These are phyloP conservation scores for Anser cygnoides DNA, from an alignment of 2,113 vertebrate species.

Conservation along the genomic window DNA sequence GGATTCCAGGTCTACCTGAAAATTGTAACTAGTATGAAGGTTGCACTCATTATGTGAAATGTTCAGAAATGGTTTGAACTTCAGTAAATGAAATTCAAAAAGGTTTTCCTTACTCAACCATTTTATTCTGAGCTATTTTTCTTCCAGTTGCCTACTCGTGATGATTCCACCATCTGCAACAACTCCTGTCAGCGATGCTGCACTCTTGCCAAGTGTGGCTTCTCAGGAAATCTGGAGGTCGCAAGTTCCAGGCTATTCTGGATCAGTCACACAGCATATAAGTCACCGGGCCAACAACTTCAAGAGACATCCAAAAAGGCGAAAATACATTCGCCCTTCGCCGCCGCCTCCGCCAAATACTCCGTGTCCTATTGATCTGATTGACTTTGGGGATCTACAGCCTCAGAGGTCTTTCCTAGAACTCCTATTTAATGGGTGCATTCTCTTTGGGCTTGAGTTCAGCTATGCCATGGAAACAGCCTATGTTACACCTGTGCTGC, in stretches of 20 bases:
- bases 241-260: slow-evolving; percentile 81
- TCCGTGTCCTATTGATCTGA: slow-evolving; percentile 87
- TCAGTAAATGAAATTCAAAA: not conserved
- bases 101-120: not conserved
- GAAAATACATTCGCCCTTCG: slow-evolving; percentile 89
- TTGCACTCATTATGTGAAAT: not conserved
- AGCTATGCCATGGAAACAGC: slow-evolving; percentile 99
- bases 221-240: slow-evolving; percentile 88
- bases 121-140: not conserved
- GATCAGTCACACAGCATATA: slow-evolving; percentile 85
- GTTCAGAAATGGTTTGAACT: not conserved
- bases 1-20: not conserved
- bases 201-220: slow-evolving; percentile 75
- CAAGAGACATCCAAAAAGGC: slow-evolving; percentile 92
- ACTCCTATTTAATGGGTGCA: slow-evolving; percentile 91
- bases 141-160: not conserved
- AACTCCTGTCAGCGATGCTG: slow-evolving; percentile 81
- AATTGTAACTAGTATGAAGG: not conserved
- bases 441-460: slow-evolving; percentile 97
- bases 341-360: slow-evolving; percentile 95
- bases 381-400: slow-evolving; percentile 88
- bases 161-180: slow-evolving; percentile 85
- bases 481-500: slow-evolving; percentile 93
- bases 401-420: slow-evolving; percentile 91
- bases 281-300: slow-evolving; percentile 98